Evolutionary conservation across 92 coral and sea anemone species (phyloP), one percentile per base, ranked within the genome.

Genomic region (Diadumene lineata): DNA sequence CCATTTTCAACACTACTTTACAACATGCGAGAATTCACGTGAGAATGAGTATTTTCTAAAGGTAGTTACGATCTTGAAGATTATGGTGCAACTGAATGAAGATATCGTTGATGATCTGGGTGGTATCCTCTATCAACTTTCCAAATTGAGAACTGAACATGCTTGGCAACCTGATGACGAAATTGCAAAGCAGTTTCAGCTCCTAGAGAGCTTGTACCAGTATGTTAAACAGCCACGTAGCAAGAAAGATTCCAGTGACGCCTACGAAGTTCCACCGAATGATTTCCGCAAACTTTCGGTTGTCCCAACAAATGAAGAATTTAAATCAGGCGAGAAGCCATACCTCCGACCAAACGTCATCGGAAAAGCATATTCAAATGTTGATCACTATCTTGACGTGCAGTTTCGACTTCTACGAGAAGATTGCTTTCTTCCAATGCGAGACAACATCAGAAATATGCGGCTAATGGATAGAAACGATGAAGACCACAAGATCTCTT

Each of bases 331-430:
- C 11, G 9, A 17, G 18, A 86, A 73, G 70, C 93, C 98, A 55
- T 93, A 90, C 55, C 84, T 93, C 13, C 96, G 98, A 27, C 80
- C 69, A 50, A 93, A 93, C 31, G 58, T 93, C 57, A 86, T 78
- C 1, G 87, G 88, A 31, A 78, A 76, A 31, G 76, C 81, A 55
- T 93, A 68, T 64, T 62, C 69, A 2, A 66, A 76, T 65, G 84
- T 90, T 29, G 87, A 90, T n/a, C 98, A 93, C 31, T 93, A 93
- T 43, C 84, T 93, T 0, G 98, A 93, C 65, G 93, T 93, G 16
- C 98, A 93, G 80, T 93, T 90, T 68, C 93, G 98, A 4, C 73
- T 93, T 34, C 81, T 93, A 1, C 73, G 87, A 22, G 98, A 93
- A 50, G 98, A 93, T 77, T 90, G 84, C 11, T 57, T 87, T 30